Evolutionary conservation across 2,113 vertebrate genomes (phyloP), one percentile per base, ranked within the genome.

Genomic region (Mohoua ochrocephala): DNA sequence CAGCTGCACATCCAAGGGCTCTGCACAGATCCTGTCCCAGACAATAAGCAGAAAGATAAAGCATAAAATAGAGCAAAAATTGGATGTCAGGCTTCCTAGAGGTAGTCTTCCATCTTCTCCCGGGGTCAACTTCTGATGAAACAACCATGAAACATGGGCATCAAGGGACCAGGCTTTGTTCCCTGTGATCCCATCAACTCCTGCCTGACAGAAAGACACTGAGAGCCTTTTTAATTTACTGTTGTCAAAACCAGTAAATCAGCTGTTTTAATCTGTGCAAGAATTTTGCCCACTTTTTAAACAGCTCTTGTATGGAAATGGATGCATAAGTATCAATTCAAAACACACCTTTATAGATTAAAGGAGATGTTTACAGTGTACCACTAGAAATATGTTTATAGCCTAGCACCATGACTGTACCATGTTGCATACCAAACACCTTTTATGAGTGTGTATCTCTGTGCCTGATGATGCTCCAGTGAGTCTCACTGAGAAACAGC

Each of bases 1-100:
- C 10, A 26, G 10, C 37, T 63, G 61, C 63, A 42, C 0, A 0
- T 14, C 6, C 44, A 27, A 31, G 8, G 8, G 15, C 31, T 67
- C 47, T 53, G 61, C n/a, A 30, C 42, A 70, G 24, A 67, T 6
- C 17, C 35, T 45, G 13, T 22, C 35, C 8, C 33, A 61, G 37
- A 44, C 13, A 10, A 23, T 16, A 52, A 64, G 6, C 35, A 10
- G 30, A n/a, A 57, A 54, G 4, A 10, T 7, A 44, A 59, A 52
- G 13, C 21, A 52, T 9, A 53, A 33, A 53, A 73, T 21, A 45
- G 35, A 33, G 7, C 22, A 53, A 45, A 37, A 45, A 45, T 39
- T 41, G 27, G 11, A 39, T 9, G 8, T n/a, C 33, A 45, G 3
- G 3, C 27, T 42, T 68, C 28, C 22, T 39, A 22, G 11, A 54